phyloP scores from a whole-genome alignment of 2,888 invertebrate genomes.

The Parnassius orleans region DNA sequence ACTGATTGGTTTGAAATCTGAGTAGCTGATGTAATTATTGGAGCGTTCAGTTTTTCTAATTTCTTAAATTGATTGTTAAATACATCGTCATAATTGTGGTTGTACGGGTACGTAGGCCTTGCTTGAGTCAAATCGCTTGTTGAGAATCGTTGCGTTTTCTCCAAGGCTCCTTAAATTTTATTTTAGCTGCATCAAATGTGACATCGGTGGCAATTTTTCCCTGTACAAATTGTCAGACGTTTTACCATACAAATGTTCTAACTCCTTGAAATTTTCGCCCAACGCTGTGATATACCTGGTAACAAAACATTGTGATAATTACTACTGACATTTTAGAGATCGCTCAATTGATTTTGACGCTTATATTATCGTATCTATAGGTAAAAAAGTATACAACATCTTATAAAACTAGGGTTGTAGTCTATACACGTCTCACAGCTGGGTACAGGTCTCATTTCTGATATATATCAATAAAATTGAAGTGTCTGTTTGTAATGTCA shows the following conservation, averaged over 20 bases:
- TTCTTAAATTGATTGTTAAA: conserved; percentile 31
- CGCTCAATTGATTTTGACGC: too few species aligned
- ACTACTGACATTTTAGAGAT: too few species aligned
- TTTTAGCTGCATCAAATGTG: conserved; percentile 36
- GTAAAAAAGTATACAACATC: too few species aligned
- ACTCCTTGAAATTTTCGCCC: conserved; percentile 69
- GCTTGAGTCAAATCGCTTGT: conserved; percentile 40
- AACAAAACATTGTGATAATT: too few species aligned
- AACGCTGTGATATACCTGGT: conserved; percentile 63
- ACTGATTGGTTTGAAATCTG: conserved; percentile 59
- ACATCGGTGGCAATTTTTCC: conserved; percentile 49
- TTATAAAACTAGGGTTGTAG: too few species aligned
- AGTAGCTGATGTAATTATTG: conserved; percentile 54
- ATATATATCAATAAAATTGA: too few species aligned
- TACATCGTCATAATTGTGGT: conserved; percentile 21
- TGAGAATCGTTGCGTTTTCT: conserved; percentile 49
- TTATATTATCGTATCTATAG: too few species aligned
- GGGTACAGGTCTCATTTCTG: too few species aligned
- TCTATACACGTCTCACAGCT: too few species aligned
- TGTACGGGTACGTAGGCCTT: conserved; percentile 41
- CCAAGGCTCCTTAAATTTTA: conserved; percentile 44
- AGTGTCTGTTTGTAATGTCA: too few species aligned
- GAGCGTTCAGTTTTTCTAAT: conserved; percentile 36
- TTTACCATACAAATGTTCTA: conserved; percentile 67
- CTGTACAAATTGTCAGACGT: conserved; percentile 69